Conservation (phyloP, 1,140 invertebrate species). For the Mercenaria mercenaria region DNA sequence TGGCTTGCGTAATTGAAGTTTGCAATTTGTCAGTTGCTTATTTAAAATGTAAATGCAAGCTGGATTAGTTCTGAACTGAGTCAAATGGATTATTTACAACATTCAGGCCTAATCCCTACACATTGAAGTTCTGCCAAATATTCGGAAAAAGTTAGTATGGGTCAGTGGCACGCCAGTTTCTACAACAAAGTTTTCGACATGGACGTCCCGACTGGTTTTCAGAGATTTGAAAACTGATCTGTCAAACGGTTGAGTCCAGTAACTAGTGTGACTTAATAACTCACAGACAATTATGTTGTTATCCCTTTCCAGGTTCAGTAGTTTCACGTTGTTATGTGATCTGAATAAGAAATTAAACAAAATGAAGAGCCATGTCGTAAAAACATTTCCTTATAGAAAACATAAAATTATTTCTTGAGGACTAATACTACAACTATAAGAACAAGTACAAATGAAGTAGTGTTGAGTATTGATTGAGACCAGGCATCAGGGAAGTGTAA, state of each 20-base stretch:
- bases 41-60: too few relatives aligned
- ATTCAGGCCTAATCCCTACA: too few relatives aligned
- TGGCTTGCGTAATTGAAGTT: constrained; percentile 19
- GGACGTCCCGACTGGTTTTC: constrained; percentile 18
- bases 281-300: constrained; percentile 26
- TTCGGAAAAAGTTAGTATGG: neutral
- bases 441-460: too few relatives aligned
- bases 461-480: too few relatives aligned
- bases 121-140: constrained; percentile 9
- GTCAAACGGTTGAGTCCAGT: constrained; percentile 28
- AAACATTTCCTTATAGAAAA: too few relatives aligned
- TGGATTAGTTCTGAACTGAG: too few relatives aligned
- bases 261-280: neutral
- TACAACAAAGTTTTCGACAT: constrained; percentile 31
- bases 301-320: neutral
- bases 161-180: neutral
- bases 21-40: too few relatives aligned
- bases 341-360: neutral
- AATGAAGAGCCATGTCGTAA: too few relatives aligned
- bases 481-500: too few relatives aligned
- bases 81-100: too few relatives aligned
- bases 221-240: constrained; percentile 15
- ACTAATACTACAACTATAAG: too few relatives aligned
- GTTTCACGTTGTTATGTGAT: constrained; percentile 43
- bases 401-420: too few relatives aligned